A percentile compares a stretch with the other conserved stretches of the same genome.
These are phyloP conservation scores for Drosophila prolongata DNA, from an alignment of 2,888 invertebrate genomes.

Conservation along the genomic window DNA sequence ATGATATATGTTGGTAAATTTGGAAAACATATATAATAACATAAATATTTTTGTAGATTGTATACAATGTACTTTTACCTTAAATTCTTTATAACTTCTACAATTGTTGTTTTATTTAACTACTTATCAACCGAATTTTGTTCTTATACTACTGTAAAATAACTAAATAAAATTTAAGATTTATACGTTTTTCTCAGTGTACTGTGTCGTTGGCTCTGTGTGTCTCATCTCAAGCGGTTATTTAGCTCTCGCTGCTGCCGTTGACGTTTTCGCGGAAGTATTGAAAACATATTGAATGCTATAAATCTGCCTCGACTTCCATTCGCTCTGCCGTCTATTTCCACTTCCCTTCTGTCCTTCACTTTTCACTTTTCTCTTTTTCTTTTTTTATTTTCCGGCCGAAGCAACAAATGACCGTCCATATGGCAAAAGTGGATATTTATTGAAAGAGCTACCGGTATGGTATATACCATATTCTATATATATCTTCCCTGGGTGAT, in stretches of 20 bases:
- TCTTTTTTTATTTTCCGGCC: slow-evolving; percentile 2
- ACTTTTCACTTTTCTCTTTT: too few relatives aligned
- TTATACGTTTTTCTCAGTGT: not conserved
- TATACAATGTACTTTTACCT: too few relatives aligned
- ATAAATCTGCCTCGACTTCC: slow-evolving; percentile 58
- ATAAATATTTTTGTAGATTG: too few relatives aligned
- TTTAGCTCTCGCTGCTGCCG: slow-evolving; percentile 44
- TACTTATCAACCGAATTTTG: too few relatives aligned
- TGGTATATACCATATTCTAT: not conserved
- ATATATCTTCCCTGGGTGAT: not conserved
- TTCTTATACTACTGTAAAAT: too few relatives aligned
- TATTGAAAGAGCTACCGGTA: not conserved
- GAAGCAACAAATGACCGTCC: slow-evolving; percentile 44
- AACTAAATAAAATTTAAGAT: not conserved
- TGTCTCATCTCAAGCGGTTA: slow-evolving; percentile 21
- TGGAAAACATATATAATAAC: too few relatives aligned
- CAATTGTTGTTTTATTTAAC: too few relatives aligned
- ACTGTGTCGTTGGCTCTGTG: slow-evolving; percentile 2
- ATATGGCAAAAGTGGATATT: slow-evolving; percentile 18
- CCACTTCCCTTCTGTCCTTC: not conserved
- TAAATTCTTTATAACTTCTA: too few relatives aligned
- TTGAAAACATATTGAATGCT: slow-evolving; percentile 71
- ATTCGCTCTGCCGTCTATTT: not conserved
- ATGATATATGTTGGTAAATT: too few relatives aligned
- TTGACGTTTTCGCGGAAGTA: slow-evolving; percentile 64